Percentiles rank a stretch among this genome's conserved stretches.
phyloP scores from a whole-genome alignment of 2,888 invertebrate species.

The Parnassius orleans region DNA sequence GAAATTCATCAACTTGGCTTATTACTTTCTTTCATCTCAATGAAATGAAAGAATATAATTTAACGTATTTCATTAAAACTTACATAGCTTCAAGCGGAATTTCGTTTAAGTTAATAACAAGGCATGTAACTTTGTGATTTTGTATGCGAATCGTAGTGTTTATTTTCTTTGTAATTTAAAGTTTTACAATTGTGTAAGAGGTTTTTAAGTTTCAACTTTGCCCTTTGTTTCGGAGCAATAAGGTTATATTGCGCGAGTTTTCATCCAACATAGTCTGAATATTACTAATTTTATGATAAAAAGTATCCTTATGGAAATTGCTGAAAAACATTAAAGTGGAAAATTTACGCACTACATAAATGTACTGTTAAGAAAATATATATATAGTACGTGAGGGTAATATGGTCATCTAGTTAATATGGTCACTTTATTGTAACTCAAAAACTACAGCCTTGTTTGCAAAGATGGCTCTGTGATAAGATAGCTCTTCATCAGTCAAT shows the following conservation, averaged over 20 bases:
- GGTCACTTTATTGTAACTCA: too few relatives aligned
- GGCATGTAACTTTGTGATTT: constrained; percentile 50
- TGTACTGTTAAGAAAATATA: too few relatives aligned
- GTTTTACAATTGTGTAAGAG: constrained; percentile 58
- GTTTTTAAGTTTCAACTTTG: constrained; percentile 37
- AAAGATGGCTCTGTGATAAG: too few relatives aligned
- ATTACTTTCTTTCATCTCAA: neutral
- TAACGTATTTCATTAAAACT: constrained; percentile 44
- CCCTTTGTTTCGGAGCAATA: constrained; percentile 30
- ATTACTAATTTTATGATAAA: too few relatives aligned
- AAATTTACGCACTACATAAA: too few relatives aligned
- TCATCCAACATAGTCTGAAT: constrained; percentile 8
- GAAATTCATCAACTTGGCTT: constrained; percentile 9
- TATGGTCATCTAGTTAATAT: too few relatives aligned
- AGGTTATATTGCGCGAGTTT: constrained; percentile 14
- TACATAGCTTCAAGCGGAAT: constrained; percentile 38
- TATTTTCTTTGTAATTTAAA: constrained; percentile 72
- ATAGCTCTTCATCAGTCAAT: too few relatives aligned
- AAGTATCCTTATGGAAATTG: too few relatives aligned
- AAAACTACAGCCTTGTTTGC: too few relatives aligned
- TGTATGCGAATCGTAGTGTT: constrained; percentile 54
- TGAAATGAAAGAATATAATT: constrained; percentile 17
- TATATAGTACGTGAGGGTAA: too few relatives aligned
- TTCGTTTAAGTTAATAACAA: constrained; percentile 63
- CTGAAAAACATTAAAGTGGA: too few relatives aligned